A percentile compares a stretch with the other conserved stretches of the same genome.
Conservation (phyloP, 2,797 vertebrate species). For the Molossus alvarezi region DNA sequence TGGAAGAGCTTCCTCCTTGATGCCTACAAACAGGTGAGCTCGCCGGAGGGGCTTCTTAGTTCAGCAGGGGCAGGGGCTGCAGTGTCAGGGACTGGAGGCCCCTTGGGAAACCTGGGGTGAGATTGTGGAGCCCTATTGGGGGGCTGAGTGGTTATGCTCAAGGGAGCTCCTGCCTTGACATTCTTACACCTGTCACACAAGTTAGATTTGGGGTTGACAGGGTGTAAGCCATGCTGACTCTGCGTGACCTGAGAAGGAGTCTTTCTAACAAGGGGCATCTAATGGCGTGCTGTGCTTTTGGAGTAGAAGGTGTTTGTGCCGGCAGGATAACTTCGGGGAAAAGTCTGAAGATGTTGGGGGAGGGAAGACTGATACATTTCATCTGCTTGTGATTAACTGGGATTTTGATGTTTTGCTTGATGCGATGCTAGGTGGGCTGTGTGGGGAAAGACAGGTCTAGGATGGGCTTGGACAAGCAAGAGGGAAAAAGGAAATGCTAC, state of each 20-base stretch:
- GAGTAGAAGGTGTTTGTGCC: neutral
- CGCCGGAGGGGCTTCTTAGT: neutral
- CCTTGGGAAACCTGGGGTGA: accelerated
- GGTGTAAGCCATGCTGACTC: neutral
- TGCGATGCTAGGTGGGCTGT: neutral
- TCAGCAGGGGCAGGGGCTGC: accelerated
- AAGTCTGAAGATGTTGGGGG: neutral
- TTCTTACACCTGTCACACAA: conserved; percentile 49
- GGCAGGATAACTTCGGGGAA: neutral
- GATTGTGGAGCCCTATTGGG: neutral
- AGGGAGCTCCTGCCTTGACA: neutral
- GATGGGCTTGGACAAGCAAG: neutral
- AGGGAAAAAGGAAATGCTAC: neutral
- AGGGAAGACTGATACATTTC: neutral
- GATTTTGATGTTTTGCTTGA: conserved; percentile 7
- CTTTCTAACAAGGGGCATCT: neutral
- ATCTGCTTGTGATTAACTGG: neutral
- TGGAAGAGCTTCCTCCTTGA: conserved; percentile 99
- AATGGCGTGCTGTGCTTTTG: neutral
- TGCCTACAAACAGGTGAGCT: conserved; percentile 97
- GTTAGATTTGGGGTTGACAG: conserved; percentile 20
- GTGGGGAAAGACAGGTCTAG: neutral
- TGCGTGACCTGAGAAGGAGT: neutral
- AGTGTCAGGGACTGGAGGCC: neutral
- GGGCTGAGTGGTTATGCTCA: neutral